Evolutionary conservation across 2,113 vertebrate species (phyloP), one percentile per base, ranked within the genome.

Genomic region (Oreocharis arfaki): DNA sequence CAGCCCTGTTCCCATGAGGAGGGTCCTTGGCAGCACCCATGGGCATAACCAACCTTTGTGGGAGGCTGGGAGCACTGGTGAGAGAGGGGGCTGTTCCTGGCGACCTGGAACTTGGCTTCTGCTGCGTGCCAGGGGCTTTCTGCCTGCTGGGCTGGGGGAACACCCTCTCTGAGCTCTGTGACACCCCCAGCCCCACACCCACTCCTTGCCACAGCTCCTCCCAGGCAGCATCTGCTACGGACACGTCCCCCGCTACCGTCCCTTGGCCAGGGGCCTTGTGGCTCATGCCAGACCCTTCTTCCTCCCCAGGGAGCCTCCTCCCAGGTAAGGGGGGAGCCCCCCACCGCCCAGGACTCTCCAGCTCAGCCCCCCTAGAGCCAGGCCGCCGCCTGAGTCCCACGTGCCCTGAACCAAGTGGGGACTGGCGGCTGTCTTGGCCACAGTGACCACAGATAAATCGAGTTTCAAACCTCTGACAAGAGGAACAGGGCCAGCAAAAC

Each of bases 161-260:
- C 15, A 17, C 6, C 33, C 55, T 27, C 12, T n/a, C 39, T 59
- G 42, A 75, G 42, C 53, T 57, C 52, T 56, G 55, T 9, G 55
- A n/a, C 32, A 22, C 32, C 55, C 55, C 32, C 55, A 47, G 42
- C 16, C 16, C 16, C 11, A 35, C 15, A 35, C 5, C 3, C 53
- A 4, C 32, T 28, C 41, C 39, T n/a, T 20, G 24, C 71, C 33
- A 57, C 33, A 35, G 33, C 19, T 35, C 41, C 41, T n/a, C 8
- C 23, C 23, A 27, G 9, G 21, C 32, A n/a, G 37, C 52, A n/a
- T 56, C 13, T 1, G 4, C 50, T 15, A 27, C 3, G 14, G 23
- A 73, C 39, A 56, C 1, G 1, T 15, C 39, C 30, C 11, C 37
- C 2, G 1, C 50, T 33, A 13, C 50, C 3, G 5, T 11, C 37